A percentile compares a stretch with the other conserved stretches of the same genome.
phyloP scores from a whole-genome alignment of 2,888 invertebrate species.

The Philereme transversata region DNA sequence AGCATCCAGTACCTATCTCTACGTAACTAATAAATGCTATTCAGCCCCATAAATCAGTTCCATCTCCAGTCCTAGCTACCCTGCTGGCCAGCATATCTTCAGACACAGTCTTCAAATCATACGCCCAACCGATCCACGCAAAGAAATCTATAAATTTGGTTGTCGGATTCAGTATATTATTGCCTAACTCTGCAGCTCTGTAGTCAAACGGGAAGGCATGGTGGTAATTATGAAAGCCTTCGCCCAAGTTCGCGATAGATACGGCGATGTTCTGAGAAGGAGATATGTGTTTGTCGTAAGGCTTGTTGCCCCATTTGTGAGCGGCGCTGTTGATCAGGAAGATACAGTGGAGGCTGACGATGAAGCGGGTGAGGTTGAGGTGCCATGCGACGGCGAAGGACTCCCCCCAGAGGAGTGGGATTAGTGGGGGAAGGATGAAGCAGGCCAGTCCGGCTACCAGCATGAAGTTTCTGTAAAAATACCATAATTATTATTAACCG shows the following conservation, averaged over 20 bases:
- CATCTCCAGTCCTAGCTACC: conserved; percentile 19
- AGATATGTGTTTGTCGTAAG: conserved; percentile 60
- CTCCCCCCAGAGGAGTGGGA: conserved; percentile 22
- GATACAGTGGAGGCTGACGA: conserved; percentile 25
- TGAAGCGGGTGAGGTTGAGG: conserved; percentile 20
- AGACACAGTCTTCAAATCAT: conserved; percentile 33
- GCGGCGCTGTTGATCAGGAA: conserved; percentile 87
- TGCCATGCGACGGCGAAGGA: conserved; percentile 8
- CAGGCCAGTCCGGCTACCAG: conserved; percentile 9
- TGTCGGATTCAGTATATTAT: conserved; percentile 73
- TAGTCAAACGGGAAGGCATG: conserved; percentile 52
- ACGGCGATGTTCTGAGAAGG: conserved; percentile 35
- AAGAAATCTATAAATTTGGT: conserved; percentile 60
- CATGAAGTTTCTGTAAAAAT: conserved; percentile 11
- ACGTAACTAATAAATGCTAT: background rate
- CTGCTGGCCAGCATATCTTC: conserved; percentile 6
- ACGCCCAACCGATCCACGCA: conserved; percentile 61
- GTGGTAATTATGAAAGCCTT: conserved; percentile 54
- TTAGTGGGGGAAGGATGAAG: conserved; percentile 31
- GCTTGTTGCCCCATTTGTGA: conserved; percentile 73
- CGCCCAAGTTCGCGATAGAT: conserved; percentile 39
- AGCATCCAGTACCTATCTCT: too few relatives aligned
- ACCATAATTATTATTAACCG: too few relatives aligned
- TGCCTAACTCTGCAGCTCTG: conserved; percentile 28
- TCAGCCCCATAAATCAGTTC: conserved; percentile 5